Base-by-base conservation (phyloP, 2,113 vertebrate species). In the Lates calcarifer region DNA sequence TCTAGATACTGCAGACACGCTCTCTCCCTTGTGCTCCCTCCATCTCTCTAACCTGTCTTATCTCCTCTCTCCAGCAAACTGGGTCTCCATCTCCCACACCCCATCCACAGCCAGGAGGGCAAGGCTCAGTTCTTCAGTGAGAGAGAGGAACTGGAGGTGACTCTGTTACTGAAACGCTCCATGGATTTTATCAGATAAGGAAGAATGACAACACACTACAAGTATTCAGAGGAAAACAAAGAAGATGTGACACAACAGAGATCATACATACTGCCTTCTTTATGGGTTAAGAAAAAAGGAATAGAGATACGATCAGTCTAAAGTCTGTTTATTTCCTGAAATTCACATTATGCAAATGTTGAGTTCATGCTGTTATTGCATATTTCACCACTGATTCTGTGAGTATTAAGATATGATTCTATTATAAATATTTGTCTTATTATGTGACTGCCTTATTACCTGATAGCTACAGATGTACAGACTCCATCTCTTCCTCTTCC, bases 21-120 rank as follows among this genome's bases (percentile, higher is more conserved):
- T 20, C 17, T 8, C 5, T 67, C 20, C 22, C 47, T 1, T 35
- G 0, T 2, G 20, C 35, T 18, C 29, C 41, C 45, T 13, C 33
- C 20, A 5, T 15, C 9, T 79, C 7, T 80, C 60, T 45, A 70
- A 73, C 68, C 20, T 55, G n/a, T 67, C 41, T 37, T 39, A 65
- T 68, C 15, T 51, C 28, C 88, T 47, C 82, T 85, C 89, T 80
- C 45, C 92, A 99, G 98, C 90, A 98, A 96, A 87, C 92, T 99
- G 53, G 94, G 97, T 62, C 89, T 99, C 70, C 96, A 97, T 61
- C 95, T 99, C 24, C 98, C 97, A 8, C 94, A 97, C 58, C 92
- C 90, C 1, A 94, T 97, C 35, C 94, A 97, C 87, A 90, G 85
- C 72, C 90, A 90, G 35, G 94, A 90, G 41, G 96, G 96, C 1